Percentiles rank a stretch among this genome's conserved stretches.
Evolutionary conservation across 2,888 invertebrate genomes (phyloP).

Genomic region (Tortricodes alternella): DNA sequence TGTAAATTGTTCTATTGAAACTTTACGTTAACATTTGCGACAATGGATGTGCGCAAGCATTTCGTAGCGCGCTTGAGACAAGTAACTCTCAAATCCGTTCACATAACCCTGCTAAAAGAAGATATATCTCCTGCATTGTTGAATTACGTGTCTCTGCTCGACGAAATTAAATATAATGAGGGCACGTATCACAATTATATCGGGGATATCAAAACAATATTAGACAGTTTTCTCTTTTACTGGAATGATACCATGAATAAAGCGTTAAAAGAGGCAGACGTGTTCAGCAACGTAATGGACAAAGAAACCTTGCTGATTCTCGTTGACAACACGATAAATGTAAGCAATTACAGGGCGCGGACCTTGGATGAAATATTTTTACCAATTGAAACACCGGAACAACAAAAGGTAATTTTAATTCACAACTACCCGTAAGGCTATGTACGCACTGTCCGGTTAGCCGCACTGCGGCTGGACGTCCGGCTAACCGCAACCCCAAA

Average conservation of each 20-base stretch:
- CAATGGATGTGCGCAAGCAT: constrained; percentile 53
- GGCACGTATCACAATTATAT: constrained; percentile 53
- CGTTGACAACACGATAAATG: constrained; percentile 46
- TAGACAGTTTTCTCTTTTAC: constrained; percentile 51
- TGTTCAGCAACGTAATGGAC: constrained; percentile 38
- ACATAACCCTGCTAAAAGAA: constrained; percentile 41
- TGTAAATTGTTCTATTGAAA: neutral
- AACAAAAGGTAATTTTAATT: constrained; percentile 35
- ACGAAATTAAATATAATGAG: constrained; percentile 46
- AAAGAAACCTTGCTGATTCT: constrained; percentile 45
- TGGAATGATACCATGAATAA: constrained; percentile 50
- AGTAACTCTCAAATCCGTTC: constrained; percentile 42
- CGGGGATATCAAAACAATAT: constrained; percentile 52
- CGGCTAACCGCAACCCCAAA: too few relatives aligned
- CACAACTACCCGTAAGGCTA: too few relatives aligned
- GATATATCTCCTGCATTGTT: constrained; percentile 47
- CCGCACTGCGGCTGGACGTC: neutral
- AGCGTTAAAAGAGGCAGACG: constrained; percentile 44
- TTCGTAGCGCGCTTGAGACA: constrained; percentile 50
- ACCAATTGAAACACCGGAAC: constrained; percentile 42
- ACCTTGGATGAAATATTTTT: constrained; percentile 49
- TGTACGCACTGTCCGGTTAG: too few relatives aligned
- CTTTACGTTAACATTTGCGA: neutral
- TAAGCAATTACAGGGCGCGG: constrained; percentile 45
- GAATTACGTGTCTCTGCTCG: constrained; percentile 45